Evolutionary conservation across 2,797 vertebrate species (phyloP), one percentile per base, ranked within the genome.

Genomic region (Liasis olivaceus): DNA sequence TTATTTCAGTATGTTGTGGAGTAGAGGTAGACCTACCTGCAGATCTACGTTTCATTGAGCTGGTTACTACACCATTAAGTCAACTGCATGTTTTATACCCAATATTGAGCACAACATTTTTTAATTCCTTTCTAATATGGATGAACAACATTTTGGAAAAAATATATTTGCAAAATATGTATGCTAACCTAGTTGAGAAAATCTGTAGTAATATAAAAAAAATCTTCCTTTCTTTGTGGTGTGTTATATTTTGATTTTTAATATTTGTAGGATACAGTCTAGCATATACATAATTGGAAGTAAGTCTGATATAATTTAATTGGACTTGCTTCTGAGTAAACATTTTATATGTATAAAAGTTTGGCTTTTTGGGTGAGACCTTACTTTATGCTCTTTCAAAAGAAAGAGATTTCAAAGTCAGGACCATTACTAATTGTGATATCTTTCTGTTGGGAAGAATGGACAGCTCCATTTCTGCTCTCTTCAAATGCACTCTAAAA

Each of bases 401-500:
- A 58, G 42, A 64, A 64, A 1, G 8, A 13, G 64, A 51, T 15
- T 63, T 88, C 85, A 85, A 20, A 59, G 42, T 84, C 1, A 1
- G 0, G 4, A 11, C 11, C 22, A 54, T 1, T 0, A 22, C 1
- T 36, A 62, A 84, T 81, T 4, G 31, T 4, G 66, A n/a, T 36
- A 54, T 0, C 42, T 8, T 69, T 72, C 17, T 0, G 0, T 36
- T 81, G 31, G 59, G 54, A 26, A 88, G 72, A 51, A 28, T n/a
- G 47, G 42, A 59, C 5, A 58, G n/a, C 51, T 85, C 26, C 26
- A 28, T 54, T 22, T 12, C 15, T 8, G 36, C 31, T 94, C 15
- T 59, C 11, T 56, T 42, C 36, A 87, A 81, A 47, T 84, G 85
- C 1, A 88, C 93, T 92, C 62, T 60, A 92, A 94, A 62, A 42